These are phyloP conservation scores for Gnatocerus cornutus DNA, from an alignment of 2,888 invertebrate genomes.

Conservation along the genomic window DNA sequence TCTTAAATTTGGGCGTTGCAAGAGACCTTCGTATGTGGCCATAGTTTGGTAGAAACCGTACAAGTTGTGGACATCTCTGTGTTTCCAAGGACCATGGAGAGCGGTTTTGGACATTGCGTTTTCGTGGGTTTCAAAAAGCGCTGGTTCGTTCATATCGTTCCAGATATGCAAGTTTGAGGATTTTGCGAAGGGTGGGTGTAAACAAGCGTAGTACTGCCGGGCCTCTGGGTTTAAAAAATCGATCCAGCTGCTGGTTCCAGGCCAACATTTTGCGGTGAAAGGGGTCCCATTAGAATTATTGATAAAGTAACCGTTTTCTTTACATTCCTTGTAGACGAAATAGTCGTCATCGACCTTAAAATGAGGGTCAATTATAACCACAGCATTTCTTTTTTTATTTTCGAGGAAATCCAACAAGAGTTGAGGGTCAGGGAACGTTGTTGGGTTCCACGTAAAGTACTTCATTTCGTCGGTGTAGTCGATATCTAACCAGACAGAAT, in stretches of 20 bases:
- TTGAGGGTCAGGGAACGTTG: constrained; percentile 82
- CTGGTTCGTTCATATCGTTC: constrained; percentile 99
- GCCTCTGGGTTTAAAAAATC: constrained; percentile 93
- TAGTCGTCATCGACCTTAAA: constrained; percentile 93
- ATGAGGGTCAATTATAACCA: constrained; percentile 97
- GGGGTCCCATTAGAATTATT: constrained; percentile 90
- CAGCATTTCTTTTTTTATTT: constrained; percentile 92
- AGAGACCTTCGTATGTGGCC: constrained; percentile 77
- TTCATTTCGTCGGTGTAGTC: constrained; percentile 94
- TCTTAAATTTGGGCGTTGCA: constrained; percentile 77
- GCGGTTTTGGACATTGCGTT: constrained; percentile 95
- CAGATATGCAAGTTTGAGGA: constrained; percentile 91
- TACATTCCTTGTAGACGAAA: constrained; percentile 89
- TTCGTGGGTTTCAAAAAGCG: constrained; percentile 88
- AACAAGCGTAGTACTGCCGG: constrained; percentile 82
- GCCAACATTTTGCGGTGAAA: constrained; percentile 96
- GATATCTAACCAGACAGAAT: constrained; percentile 98
- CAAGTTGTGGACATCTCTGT: constrained; percentile 94
- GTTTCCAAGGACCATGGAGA: constrained; percentile 87
- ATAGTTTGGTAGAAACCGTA: constrained; percentile 80
- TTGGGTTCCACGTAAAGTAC: constrained; percentile 90
- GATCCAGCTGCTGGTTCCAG: constrained; percentile 92
- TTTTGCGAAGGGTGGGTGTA: constrained; percentile 75
- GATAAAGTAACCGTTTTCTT: constrained; percentile 84
- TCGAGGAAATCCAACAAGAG: constrained; percentile 81